These are phyloP conservation scores for Enteromius treurensis DNA, from an alignment of 2,797 vertebrate genomes.

Conservation along the genomic window DNA sequence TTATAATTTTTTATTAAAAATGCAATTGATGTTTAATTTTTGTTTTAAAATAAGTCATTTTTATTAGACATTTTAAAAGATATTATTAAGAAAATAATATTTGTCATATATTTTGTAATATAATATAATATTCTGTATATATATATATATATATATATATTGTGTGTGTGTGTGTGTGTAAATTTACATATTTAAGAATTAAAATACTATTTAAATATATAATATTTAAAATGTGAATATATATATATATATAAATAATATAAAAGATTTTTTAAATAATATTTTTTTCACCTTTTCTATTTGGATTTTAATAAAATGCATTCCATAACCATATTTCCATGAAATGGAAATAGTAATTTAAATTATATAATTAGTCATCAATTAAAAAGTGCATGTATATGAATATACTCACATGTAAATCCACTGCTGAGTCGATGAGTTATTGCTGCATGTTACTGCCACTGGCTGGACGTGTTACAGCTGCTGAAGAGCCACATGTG, in stretches of 20 bases:
- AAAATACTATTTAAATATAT: too few relatives aligned
- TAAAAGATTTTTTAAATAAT: too few relatives aligned
- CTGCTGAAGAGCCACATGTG: constrained; percentile 21
- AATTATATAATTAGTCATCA: neutral
- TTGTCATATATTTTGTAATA: neutral
- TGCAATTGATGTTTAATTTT: neutral
- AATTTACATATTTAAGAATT: neutral
- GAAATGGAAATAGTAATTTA: neutral
- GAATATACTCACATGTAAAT: constrained; percentile 39
- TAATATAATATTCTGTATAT: neutral
- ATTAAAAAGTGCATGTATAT: neutral
- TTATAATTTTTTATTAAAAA: neutral
- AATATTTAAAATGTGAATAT: neutral
- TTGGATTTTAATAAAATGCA: neutral
- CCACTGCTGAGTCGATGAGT: neutral
- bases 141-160: neutral
- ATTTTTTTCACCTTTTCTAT: too few relatives aligned
- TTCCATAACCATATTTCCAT: neutral
- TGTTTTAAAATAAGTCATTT: neutral
- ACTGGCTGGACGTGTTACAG: neutral
- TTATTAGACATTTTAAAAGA: neutral
- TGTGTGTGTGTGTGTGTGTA: too few relatives aligned
- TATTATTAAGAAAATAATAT: neutral
- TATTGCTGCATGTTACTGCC: neutral
- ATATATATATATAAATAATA: neutral